Evolutionary conservation across 2,888 invertebrate genomes (phyloP), one percentile per base, ranked within the genome.

Genomic region (Nephrotoma appendiculata): DNA sequence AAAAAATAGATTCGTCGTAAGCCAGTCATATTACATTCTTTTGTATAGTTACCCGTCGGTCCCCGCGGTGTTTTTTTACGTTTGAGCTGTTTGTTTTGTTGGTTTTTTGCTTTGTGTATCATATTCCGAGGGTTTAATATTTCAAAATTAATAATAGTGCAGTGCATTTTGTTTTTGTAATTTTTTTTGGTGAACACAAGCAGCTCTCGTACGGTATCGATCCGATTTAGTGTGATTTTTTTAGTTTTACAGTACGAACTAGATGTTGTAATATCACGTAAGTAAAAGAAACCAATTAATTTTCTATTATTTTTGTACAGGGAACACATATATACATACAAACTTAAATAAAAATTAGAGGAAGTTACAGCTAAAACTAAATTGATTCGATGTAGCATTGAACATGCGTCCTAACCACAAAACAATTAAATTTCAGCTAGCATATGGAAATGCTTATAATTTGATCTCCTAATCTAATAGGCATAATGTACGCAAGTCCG

Each of bases 1-100:
- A 71, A 71, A 71, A 71, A 71, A 71, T 31, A 71, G 31, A 4
- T 52, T 31, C 31, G 31, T 71, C 71, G 71, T 43, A 84, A 86
- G 52, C 52, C 86, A 86, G 52, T 52, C 86, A 86, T n/a, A 84
- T 84, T 42, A 86, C 45, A 86, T 52, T 52, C 86, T 52, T 86
- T 86, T 86, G 41, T 41, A 52, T 86, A 86, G 86, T 86, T 86
- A 86, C 86, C 86, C 86, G 86, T 57, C 86, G 86, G 86, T 86
- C 57, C 86, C 86, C 86, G 52, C 86, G 42, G 15, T 42, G 31
- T 71, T 71, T 71, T 52, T 57, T 71, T 71, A 31, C 31, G 9
- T 9, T 19, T 31, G 71, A 31, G 71, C 52, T 43, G n/a, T 41
- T 85, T 85, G 41, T 85, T 85, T 85, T 85, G 85, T 85, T 85